A percentile compares a stretch with the other conserved stretches of the same genome.
These are phyloP conservation scores for Paramisgurnus dabryanus DNA, from an alignment of 2,113 vertebrate species.

Conservation along the genomic window DNA sequence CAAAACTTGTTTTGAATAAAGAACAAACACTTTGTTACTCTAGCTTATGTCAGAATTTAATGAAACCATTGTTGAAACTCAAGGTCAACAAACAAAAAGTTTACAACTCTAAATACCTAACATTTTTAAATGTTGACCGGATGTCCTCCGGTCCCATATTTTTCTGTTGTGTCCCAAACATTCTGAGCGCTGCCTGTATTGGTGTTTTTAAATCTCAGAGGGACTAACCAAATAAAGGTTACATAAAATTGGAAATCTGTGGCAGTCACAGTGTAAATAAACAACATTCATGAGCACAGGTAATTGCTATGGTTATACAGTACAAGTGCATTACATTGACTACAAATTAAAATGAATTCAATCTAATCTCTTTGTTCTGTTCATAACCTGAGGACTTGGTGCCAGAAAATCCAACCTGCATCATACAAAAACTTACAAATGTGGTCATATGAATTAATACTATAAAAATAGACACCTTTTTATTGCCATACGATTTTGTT, in stretches of 20 bases:
- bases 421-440: no score
- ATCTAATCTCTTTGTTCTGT: not conserved
- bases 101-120: slow-evolving; percentile 15
- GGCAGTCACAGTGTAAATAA: not conserved
- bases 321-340: not conserved
- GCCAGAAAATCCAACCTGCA: not conserved
- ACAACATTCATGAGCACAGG: not conserved
- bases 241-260: not conserved
- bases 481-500: no score
- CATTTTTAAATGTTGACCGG: slow-evolving; percentile 30
- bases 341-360: not conserved
- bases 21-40: not conserved
- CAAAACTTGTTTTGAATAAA: not conserved
- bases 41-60: not conserved
- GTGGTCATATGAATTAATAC: no score
- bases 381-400: not conserved
- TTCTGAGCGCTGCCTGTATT: not conserved
- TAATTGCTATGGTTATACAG: not conserved
- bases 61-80: slow-evolving; percentile 17
- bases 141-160: slow-evolving; percentile 7
- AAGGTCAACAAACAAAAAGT: slow-evolving; percentile 30
- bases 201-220: not conserved
- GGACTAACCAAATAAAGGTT: not conserved
- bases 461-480: no score
- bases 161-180: not conserved